A percentile compares a stretch with the other conserved stretches of the same genome.
phyloP scores from a whole-genome alignment of 2,888 invertebrate species.

The Ceramica pisi region DNA sequence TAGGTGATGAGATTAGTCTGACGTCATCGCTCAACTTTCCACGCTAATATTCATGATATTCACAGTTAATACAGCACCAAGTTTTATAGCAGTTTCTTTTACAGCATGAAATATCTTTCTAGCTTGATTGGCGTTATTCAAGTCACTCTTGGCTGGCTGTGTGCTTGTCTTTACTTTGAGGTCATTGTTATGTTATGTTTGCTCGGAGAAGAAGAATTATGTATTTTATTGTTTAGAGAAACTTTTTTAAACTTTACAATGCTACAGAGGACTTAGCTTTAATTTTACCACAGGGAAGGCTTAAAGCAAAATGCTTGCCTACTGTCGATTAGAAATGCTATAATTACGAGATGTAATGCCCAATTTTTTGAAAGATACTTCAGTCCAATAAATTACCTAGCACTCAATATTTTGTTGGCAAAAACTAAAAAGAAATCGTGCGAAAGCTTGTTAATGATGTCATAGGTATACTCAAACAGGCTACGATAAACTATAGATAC shows the following conservation, averaged over 20 bases:
- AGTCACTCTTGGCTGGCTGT: slow-evolving; percentile 22
- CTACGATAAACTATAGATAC: background rate
- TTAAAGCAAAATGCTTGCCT: background rate
- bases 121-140: slow-evolving; percentile 28
- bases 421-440: background rate
- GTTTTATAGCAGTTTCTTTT: slow-evolving; percentile 50
- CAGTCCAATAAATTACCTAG: background rate
- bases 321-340: background rate
- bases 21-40: slow-evolving; percentile 74
- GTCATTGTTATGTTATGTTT: background rate
- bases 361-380: background rate
- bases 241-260: background rate
- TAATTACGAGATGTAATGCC: background rate
- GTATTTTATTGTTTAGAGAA: background rate
- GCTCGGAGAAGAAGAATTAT: slow-evolving; percentile 4
- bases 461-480: background rate
- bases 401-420: background rate
- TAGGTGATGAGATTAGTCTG: slow-evolving; percentile 71
- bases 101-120: slow-evolving; percentile 26
- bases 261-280: too few relatives aligned
- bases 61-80: slow-evolving; percentile 52
- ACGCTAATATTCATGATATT: slow-evolving; percentile 68
- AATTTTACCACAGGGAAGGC: too few relatives aligned
- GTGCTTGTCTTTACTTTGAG: slow-evolving; percentile 13
- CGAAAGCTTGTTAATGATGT: background rate